phyloP scores from a whole-genome alignment of 1,140 invertebrate genomes.

The Drosophila repleta region DNA sequence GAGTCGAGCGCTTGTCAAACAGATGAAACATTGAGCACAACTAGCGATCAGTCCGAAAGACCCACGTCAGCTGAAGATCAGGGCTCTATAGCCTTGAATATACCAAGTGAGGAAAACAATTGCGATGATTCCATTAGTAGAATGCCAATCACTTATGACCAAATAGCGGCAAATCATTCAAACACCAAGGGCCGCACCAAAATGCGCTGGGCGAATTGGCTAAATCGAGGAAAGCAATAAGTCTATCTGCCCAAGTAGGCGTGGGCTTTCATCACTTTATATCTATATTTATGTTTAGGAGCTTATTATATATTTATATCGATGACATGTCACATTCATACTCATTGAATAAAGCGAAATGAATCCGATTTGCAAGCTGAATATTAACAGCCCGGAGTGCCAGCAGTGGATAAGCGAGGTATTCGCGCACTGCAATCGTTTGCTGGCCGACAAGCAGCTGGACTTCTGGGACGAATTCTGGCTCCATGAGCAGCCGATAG shows the following conservation, averaged over 20 bases:
- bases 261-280: no score
- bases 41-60: background rate
- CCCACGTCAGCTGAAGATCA: background rate
- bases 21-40: background rate
- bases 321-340: background rate
- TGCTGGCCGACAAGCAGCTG: slow-evolving; percentile 29
- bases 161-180: background rate
- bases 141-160: slow-evolving; percentile 19
- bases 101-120: background rate
- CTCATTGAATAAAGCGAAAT: slow-evolving; percentile 19
- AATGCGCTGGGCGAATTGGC: slow-evolving; percentile 42
- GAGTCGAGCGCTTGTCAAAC: slow-evolving; percentile 4
- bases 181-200: background rate
- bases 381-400: slow-evolving; percentile 45
- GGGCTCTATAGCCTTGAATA: background rate
- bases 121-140: slow-evolving; percentile 1
- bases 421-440: slow-evolving; percentile 41
- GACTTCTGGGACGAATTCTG: slow-evolving; percentile 61
- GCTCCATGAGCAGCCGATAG: slow-evolving; percentile 27
- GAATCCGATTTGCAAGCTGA: slow-evolving; percentile 56
- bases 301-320: background rate
- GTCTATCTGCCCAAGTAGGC: slow-evolving; percentile 24
- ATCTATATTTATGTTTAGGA: background rate
- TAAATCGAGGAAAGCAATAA: slow-evolving; percentile 7
- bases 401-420: slow-evolving; percentile 52